These are phyloP conservation scores for Acromyrmex charruanus DNA, from an alignment of 1,140 invertebrate species.

Conservation along the genomic window DNA sequence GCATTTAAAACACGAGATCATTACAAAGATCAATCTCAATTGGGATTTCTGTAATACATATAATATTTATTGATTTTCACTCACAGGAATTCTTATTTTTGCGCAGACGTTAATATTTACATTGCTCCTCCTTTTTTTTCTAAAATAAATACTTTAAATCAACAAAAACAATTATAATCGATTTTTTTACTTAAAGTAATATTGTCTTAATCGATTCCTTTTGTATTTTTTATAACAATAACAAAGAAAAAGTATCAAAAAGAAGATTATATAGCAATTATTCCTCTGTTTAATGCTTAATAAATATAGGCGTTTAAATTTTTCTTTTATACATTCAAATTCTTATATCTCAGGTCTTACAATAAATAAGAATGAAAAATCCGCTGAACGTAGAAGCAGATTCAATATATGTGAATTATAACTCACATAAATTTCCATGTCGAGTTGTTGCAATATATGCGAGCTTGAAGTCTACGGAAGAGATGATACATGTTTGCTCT, in stretches of 20 bases:
- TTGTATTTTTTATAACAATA: neutral
- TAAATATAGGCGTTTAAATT: neutral
- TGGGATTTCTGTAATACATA: neutral
- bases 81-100: neutral
- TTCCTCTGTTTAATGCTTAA: neutral
- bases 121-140: too few species aligned
- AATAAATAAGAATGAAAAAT: conserved; percentile 7
- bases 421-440: conserved; percentile 49
- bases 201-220: neutral
- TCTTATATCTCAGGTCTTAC: neutral
- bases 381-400: neutral
- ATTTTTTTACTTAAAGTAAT: conserved; percentile 3
- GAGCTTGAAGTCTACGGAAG: neutral
- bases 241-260: neutral
- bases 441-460: neutral
- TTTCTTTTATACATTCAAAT: neutral
- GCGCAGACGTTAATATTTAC: neutral
- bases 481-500: neutral
- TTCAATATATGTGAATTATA: conserved; percentile 58
- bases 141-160: neutral
- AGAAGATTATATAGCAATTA: neutral
- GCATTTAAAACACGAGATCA: neutral
- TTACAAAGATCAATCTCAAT: neutral
- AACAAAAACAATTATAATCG: neutral
- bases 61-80: neutral